Conservation (phyloP, 2,797 vertebrate genomes). For the Zalophus californianus region DNA sequence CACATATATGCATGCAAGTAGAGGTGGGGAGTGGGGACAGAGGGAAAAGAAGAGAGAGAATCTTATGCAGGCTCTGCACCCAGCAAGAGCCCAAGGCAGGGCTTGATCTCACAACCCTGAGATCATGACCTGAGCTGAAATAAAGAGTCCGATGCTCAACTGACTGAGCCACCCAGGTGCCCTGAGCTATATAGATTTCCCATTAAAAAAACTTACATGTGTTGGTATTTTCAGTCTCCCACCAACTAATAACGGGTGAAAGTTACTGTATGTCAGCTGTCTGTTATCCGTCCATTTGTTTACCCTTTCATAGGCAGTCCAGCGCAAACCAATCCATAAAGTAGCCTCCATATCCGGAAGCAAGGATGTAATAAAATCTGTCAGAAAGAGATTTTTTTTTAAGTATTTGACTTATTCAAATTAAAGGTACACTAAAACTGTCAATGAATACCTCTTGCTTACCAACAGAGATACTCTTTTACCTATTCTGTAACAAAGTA, state of each 20-base stretch:
- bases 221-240: conserved; percentile 88
- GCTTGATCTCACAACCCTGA: not conserved
- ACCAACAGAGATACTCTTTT: conserved; percentile 35
- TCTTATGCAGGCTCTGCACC: not conserved
- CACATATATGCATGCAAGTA: not conserved
- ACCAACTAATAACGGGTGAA: conserved; percentile 93
- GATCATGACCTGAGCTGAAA: not conserved
- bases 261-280: conserved; percentile 90
- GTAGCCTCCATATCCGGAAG: conserved; percentile 86
- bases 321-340: conserved; percentile 95
- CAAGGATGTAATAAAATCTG: conserved; percentile 95
- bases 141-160: not conserved
- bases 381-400: conserved; percentile 69
- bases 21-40: not conserved
- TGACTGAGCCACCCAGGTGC: not conserved
- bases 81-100: not conserved
- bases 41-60: not conserved
- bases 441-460: conserved; percentile 14
- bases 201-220: conserved; percentile 88
- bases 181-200: not conserved
- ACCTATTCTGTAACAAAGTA: not conserved
- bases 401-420: conserved; percentile 52
- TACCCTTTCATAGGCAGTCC: conserved; percentile 79
- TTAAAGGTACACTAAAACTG: conserved; percentile 46
- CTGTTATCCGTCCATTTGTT: conserved; percentile 91